Evolutionary conservation across 2,888 invertebrate genomes (phyloP), one percentile per base, ranked within the genome.

Genomic region (Alloplasta piceator): DNA sequence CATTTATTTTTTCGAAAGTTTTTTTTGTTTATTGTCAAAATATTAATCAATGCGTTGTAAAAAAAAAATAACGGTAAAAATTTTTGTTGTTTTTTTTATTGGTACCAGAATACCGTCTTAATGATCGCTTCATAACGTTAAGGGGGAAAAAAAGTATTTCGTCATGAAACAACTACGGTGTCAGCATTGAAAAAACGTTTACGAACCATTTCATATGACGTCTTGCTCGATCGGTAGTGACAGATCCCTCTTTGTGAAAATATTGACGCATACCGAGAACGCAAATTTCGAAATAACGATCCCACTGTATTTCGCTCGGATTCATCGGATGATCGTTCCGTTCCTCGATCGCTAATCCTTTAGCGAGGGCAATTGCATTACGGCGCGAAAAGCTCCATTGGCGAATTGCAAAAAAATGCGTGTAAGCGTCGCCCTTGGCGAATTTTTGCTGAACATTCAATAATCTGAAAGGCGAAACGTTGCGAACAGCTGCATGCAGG

Each of bases 351-450:
- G 85, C 84, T 75, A 93, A 85, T 16, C 86, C 85, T 10, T 88
- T 86, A 68, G 86, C 86, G 12, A 93, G 87, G 26, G 85, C 84
- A n/a, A 89, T 82, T 41, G 91, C 85, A 76, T 92, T 92, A 10
- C 86, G 85, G 14, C 89, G 90, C 39, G 85, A 85, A 86, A 93
- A 93, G 41, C 85, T 87, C 94, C 94, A 94, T 74, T 94, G 92
- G 58, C 93, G 92, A 43, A 91, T 90, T 38, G 93, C 93, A 87
- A 94, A 94, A 88, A 92, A 94, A 78, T 93, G 90, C 74, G 94
- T 89, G 14, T 92, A 92, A 76, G 90, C 91, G 81, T 93, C 91
- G 4, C 93, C 93, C 82, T 92, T 92, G 79, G 92, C 92, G 79
- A 94, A 92, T 82, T 92, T 92, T 72, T 91, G 90, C 85, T 94